Evolutionary conservation across 2,113 vertebrate genomes (phyloP).

Genomic region (Aleadryas rufinucha): DNA sequence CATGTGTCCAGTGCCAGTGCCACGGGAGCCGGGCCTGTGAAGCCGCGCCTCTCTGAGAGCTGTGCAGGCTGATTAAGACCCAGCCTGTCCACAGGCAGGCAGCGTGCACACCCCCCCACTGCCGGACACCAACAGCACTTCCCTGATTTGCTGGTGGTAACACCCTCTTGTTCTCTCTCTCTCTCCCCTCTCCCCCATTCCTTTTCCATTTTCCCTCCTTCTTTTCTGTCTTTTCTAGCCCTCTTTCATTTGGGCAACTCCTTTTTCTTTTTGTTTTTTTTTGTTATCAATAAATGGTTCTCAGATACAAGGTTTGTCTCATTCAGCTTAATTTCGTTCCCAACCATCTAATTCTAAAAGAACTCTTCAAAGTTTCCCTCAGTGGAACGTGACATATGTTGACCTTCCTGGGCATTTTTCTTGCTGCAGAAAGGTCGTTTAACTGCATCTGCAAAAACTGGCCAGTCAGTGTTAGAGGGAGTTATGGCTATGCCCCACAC

Average conservation of each 20-base stretch:
- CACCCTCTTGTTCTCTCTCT: not conserved
- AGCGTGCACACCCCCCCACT: accelerated
- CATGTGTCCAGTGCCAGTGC: accelerated
- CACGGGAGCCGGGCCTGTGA: accelerated
- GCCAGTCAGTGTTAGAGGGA: not conserved
- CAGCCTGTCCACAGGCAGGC: not conserved
- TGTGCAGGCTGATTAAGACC: not conserved
- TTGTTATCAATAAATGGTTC: not conserved
- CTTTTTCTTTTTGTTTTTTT: not conserved
- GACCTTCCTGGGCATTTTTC: not conserved
- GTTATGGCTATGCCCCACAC: not conserved
- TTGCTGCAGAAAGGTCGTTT: not conserved
- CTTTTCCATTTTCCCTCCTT: not conserved
- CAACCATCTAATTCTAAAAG: not conserved
- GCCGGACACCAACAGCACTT: not conserved
- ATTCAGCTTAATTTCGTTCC: not conserved
- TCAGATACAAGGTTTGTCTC: not conserved
- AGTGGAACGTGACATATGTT: accelerated
- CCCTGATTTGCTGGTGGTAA: not conserved
- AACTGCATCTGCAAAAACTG: not conserved
- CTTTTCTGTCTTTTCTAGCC: not conserved
- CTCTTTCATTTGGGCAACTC: not conserved
- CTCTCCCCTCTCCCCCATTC: not conserved
- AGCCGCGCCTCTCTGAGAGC: not conserved
- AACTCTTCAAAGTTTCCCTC: accelerated